phyloP scores from a whole-genome alignment of 2,113 vertebrate species.

The Cynoglossus semilaevis region DNA sequence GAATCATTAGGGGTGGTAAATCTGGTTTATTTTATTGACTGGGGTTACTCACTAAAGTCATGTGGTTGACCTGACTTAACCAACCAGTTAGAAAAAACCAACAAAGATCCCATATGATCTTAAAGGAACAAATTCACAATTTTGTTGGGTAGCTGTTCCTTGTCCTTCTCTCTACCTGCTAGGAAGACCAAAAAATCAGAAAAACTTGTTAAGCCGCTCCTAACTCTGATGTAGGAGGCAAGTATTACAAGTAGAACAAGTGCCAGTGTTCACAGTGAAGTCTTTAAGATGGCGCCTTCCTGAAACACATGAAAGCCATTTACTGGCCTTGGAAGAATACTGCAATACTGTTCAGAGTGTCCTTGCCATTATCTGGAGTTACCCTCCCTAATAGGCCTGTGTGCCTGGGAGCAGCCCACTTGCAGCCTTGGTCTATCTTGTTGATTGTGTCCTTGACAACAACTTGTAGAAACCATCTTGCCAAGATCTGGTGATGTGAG shows the following conservation, averaged over 20 bases:
- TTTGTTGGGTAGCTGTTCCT: no score
- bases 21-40: no score
- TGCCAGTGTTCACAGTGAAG: slow-evolving; percentile 10
- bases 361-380: slow-evolving; percentile 48
- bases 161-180: no score
- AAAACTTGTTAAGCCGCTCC: not conserved
- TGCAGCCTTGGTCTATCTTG: slow-evolving; percentile 18
- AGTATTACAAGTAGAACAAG: slow-evolving; percentile 25
- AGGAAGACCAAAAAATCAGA: no score
- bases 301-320: slow-evolving; percentile 59
- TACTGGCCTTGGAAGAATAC: slow-evolving; percentile 43
- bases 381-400: slow-evolving; percentile 48
- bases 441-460: slow-evolving; percentile 38
- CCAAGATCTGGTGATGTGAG: slow-evolving; percentile 56
- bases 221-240: slow-evolving; percentile 20
- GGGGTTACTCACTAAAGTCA: no score
- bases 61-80: no score
- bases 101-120: no score
- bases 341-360: slow-evolving; percentile 59
- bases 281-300: slow-evolving; percentile 7
- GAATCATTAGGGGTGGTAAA: no score
- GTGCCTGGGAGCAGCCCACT: slow-evolving; percentile 41
- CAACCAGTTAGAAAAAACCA: no score
- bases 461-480: slow-evolving; percentile 47
- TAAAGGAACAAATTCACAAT: no score